Evolutionary conservation across 2,888 invertebrate species (phyloP).

Genomic region (Panzeria rudis): DNA sequence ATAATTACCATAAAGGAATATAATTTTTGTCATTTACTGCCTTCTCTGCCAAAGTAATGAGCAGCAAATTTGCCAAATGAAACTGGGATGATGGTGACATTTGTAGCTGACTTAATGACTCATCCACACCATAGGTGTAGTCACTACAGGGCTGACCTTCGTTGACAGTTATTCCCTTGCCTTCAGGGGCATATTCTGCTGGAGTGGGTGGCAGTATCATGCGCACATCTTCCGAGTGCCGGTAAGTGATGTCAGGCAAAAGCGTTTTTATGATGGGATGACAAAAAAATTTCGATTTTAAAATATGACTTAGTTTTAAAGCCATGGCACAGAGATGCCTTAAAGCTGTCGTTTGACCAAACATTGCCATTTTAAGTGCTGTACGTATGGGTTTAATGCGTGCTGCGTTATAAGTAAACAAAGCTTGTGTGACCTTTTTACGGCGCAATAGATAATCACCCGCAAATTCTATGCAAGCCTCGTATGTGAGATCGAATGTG

Average conservation of each 20-base stretch:
- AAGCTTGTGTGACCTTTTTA: slow-evolving; percentile 90
- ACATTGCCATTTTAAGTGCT: slow-evolving; percentile 84
- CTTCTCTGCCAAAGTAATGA: slow-evolving; percentile 83
- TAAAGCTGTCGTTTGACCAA: slow-evolving; percentile 82
- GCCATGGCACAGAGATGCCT: slow-evolving; percentile 84
- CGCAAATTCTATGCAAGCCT: slow-evolving; percentile 88
- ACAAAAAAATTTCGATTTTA: slow-evolving; percentile 80
- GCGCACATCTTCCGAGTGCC: slow-evolving; percentile 82
- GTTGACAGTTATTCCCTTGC: slow-evolving; percentile 74
- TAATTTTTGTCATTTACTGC: slow-evolving; percentile 83
- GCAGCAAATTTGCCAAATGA: slow-evolving; percentile 83
- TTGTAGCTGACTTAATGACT: slow-evolving; percentile 81
- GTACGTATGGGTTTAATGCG: slow-evolving; percentile 85
- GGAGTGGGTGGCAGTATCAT: slow-evolving; percentile 77
- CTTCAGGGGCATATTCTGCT: slow-evolving; percentile 49
- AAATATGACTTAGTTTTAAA: slow-evolving; percentile 80
- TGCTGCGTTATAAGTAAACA: slow-evolving; percentile 91
- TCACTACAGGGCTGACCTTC: slow-evolving; percentile 81
- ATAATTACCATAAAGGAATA: slow-evolving; percentile 81
- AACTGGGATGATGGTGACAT: slow-evolving; percentile 84
- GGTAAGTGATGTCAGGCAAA: slow-evolving; percentile 79
- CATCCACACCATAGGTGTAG: slow-evolving; percentile 81
- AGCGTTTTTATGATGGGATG: slow-evolving; percentile 78
- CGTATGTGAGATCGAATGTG: slow-evolving; percentile 82
- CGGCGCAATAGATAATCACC: slow-evolving; percentile 92